Percentiles rank a stretch among this genome's conserved stretches.
These are phyloP conservation scores for Aurelia aurita complex sp. Pacific DNA, from an alignment of 30 jellyfish, hydroid and myxozoan genomes.

Conservation along the genomic window DNA sequence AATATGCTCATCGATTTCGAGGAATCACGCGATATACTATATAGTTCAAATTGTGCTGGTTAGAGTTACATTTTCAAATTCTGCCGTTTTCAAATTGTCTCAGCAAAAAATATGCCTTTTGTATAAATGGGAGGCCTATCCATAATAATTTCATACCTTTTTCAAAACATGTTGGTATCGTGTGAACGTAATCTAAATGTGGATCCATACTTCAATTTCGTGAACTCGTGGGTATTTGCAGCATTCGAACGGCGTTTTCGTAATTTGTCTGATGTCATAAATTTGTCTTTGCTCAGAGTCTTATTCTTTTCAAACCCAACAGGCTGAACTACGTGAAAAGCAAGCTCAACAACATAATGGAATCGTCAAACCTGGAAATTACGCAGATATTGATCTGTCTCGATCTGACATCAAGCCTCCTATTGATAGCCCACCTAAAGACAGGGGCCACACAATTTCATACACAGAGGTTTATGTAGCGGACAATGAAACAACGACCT, in stretches of 20 bases:
- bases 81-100: too few species aligned
- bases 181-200: too few species aligned
- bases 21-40: too few species aligned
- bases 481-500: background rate
- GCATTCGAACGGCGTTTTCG: background rate
- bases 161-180: too few species aligned
- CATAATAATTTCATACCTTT: too few species aligned
- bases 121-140: too few species aligned
- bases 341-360: conserved; percentile 1
- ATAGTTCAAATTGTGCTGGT: too few species aligned
- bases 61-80: too few species aligned
- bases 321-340: background rate
- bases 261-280: too few species aligned
- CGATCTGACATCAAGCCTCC: conserved; percentile 1
- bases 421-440: conserved; percentile 9
- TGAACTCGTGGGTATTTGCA: background rate
- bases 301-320: background rate
- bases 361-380: background rate
- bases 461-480: conserved; percentile 61
- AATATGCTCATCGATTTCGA: too few species aligned
- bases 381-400: conserved; percentile 11
- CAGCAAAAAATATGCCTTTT: too few species aligned
- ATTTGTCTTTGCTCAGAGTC: background rate
- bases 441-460: background rate
- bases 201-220: too few species aligned